These are phyloP conservation scores for Drosophila mayri DNA, from an alignment of 1,140 invertebrate genomes.

Conservation along the genomic window DNA sequence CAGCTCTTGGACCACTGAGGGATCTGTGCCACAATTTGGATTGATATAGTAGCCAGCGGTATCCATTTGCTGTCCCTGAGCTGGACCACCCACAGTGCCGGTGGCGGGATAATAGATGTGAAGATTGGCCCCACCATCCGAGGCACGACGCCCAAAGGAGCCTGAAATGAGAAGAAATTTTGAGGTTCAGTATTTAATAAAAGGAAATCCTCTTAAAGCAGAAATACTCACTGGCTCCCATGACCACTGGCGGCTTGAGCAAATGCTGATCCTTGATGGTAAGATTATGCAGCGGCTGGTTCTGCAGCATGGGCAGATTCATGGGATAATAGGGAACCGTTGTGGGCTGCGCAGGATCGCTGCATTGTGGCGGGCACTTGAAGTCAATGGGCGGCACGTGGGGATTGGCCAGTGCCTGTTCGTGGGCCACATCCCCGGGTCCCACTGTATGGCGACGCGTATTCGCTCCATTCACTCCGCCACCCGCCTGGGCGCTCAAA, in stretches of 20 bases:
- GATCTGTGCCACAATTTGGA: constrained; percentile 43
- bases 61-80: constrained; percentile 61
- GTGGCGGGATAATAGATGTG: constrained; percentile 90
- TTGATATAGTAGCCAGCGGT: constrained; percentile 69
- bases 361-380: constrained; percentile 70
- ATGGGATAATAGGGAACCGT: constrained; percentile 88
- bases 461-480: constrained; percentile 56
- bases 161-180: constrained; percentile 73
- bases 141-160: constrained; percentile 95
- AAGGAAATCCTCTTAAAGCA: neutral
- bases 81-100: constrained; percentile 30
- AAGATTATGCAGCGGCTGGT: constrained; percentile 92
- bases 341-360: constrained; percentile 41
- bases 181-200: constrained; percentile 16
- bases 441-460: constrained; percentile 96
- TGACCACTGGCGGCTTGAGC: constrained; percentile 94
- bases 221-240: constrained; percentile 91
- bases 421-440: constrained; percentile 93
- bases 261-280: constrained; percentile 97
- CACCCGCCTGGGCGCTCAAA: constrained; percentile 59
- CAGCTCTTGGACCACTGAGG: constrained; percentile 46
- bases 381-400: constrained; percentile 79
- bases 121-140: constrained; percentile 97
- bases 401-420: constrained; percentile 87
- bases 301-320: constrained; percentile 90